Evolutionary conservation across 2,888 invertebrate species (phyloP), one percentile per base, ranked within the genome.

Genomic region (Clistopyga incitator): DNA sequence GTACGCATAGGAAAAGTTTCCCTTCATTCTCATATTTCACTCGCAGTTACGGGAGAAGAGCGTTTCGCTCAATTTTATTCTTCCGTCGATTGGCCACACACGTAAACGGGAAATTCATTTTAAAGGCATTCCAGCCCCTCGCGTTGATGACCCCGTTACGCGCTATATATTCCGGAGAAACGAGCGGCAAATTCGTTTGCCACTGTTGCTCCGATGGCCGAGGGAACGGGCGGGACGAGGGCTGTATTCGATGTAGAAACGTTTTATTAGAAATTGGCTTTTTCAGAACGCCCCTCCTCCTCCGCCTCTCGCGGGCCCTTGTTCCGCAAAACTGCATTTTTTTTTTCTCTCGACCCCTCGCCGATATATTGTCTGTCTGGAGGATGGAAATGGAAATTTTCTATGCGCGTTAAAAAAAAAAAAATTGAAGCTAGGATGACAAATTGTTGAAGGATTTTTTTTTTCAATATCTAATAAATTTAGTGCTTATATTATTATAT

Each of bases 171-270:
- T n/a, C 18, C 25, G 13, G 65, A 11, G 65, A 50, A 52, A 59
- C 72, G 59, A 45, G 72, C 45, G 25, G 25, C 18, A 54, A 76
- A 76, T 76, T 76, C 76, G 54, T 76, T 76, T 76, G 38, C 54
- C 76, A 42, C 54, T 25, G 38, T 65, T 65, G 65, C 38, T 25
- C 42, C 10, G 38, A 8, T 10, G 6, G 29, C 4, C 4, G 3
- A 29, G 29, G 10, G 38, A 10, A 6, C 2, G 38, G 38, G 45
- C 13, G 15, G 34, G 23, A 10, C n/a, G 20, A 59, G 72, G 45
- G 4, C 45, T 72, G 45, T 72, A 59, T 72, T 72, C 56, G n/a
- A 45, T 52, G 52, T 72, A 18, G n/a, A 23, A 45, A 23, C 50
- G 70, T 70, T 70, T 70, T 70, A 70, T 70, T 52, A 52, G 52